These are phyloP conservation scores for Drosophila monieri DNA, from an alignment of 2,888 invertebrate species.

Conservation along the genomic window DNA sequence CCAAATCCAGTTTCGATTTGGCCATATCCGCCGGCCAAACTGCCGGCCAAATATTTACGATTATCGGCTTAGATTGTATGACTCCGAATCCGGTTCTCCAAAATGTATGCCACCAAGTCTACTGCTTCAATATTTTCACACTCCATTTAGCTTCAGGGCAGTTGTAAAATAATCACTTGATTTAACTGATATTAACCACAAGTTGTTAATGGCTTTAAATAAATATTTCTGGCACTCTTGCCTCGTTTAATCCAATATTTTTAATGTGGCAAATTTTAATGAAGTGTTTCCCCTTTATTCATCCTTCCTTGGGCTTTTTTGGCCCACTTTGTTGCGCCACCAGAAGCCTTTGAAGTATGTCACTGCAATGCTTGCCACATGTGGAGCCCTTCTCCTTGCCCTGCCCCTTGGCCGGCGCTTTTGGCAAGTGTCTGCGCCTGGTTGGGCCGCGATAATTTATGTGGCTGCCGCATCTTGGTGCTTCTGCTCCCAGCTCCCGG, in stretches of 20 bases:
- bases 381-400: constrained; percentile 63
- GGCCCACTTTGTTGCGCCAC: constrained; percentile 12
- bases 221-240: background rate
- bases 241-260: background rate
- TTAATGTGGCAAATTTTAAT: constrained; percentile 1
- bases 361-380: constrained; percentile 73
- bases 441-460: constrained; percentile 76
- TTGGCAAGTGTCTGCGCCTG: constrained; percentile 66
- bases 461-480: constrained; percentile 57
- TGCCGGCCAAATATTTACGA: constrained; percentile 58
- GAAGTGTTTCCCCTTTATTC: background rate
- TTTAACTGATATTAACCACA: constrained; percentile 10
- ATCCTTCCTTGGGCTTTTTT: background rate
- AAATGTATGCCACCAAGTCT: constrained; percentile 53
- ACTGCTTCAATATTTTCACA: constrained; percentile 23
- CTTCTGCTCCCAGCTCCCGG: constrained; percentile 15
- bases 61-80: constrained; percentile 18
- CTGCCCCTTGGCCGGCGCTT: constrained; percentile 10
- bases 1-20: constrained; percentile 29
- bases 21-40: constrained; percentile 40
- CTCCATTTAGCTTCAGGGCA: constrained; percentile 8
- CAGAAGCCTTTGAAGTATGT: constrained; percentile 72
- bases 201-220: background rate
- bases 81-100: constrained; percentile 8
- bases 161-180: constrained; percentile 6